phyloP scores from a whole-genome alignment of 2,797 vertebrate species.

The Sebastiscus albofasciatus region DNA sequence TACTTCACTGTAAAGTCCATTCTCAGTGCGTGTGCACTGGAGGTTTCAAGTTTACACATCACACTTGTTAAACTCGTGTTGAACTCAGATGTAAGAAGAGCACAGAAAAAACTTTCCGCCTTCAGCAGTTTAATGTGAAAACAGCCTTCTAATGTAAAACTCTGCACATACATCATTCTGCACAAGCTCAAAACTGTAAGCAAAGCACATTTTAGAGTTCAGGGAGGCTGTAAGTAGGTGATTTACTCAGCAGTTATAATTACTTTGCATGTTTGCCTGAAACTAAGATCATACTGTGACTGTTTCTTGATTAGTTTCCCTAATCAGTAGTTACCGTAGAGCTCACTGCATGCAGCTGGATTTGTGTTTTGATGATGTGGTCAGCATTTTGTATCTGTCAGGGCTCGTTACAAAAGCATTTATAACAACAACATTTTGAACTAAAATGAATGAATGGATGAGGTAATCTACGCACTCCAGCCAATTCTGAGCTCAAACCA shows the following conservation, averaged over 20 bases:
- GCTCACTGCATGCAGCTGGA: background rate
- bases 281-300: background rate
- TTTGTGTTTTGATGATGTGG: background rate
- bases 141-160: background rate
- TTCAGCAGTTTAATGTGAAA: background rate
- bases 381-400: background rate
- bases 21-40: background rate
- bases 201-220: background rate
- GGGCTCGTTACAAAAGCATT: background rate
- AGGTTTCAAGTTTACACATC: background rate
- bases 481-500: background rate
- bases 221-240: background rate
- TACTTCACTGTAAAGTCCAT: background rate
- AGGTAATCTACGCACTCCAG: background rate
- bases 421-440: background rate
- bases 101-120: background rate
- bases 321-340: background rate
- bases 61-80: background rate
- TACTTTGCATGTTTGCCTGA: background rate
- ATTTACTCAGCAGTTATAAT: constrained; percentile 3
- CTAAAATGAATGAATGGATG: background rate
- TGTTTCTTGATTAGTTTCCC: background rate
- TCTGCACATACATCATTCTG: background rate
- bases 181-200: background rate
- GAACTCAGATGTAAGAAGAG: background rate